Evolutionary conservation across 2,888 invertebrate species (phyloP).

Genomic region (Eubasilissa splendida): DNA sequence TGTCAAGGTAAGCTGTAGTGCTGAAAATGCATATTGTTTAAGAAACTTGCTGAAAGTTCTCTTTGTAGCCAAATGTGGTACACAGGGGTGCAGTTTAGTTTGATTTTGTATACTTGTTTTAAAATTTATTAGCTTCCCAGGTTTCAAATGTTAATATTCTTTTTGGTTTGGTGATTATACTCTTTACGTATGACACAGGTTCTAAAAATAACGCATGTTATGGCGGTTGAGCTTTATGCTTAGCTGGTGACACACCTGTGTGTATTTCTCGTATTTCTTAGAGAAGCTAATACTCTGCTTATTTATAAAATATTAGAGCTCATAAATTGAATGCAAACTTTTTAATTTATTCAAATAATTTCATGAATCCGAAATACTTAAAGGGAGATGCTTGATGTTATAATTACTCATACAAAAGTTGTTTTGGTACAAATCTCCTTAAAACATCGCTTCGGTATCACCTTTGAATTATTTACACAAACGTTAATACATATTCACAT

Average conservation of each 20-base stretch:
- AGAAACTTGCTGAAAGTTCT: not conserved
- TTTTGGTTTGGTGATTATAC: not conserved
- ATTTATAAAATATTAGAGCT: no score
- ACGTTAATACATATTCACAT: no score
- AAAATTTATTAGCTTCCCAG: not conserved
- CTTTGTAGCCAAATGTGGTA: conserved; percentile 23
- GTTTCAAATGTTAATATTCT: not conserved
- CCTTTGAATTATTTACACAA: no score
- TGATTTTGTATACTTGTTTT: not conserved
- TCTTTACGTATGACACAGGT: conserved; percentile 30
- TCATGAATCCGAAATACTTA: no score
- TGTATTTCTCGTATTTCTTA: conserved; percentile 21
- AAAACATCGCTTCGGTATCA: no score
- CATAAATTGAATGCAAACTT: no score
- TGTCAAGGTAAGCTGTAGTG: conserved; percentile 1
- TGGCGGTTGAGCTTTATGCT: conserved; percentile 38
- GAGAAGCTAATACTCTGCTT: no score
- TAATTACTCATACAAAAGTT: no score
- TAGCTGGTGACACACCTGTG: conserved; percentile 43
- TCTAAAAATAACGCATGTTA: conserved; percentile 49
- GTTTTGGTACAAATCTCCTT: no score
- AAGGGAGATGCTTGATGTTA: no score
- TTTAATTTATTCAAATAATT: no score
- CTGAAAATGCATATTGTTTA: conserved; percentile 10
- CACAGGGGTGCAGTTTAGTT: conserved; percentile 37